Conservation (phyloP, 1,140 invertebrate species). For the Penaeus indicus region DNA sequence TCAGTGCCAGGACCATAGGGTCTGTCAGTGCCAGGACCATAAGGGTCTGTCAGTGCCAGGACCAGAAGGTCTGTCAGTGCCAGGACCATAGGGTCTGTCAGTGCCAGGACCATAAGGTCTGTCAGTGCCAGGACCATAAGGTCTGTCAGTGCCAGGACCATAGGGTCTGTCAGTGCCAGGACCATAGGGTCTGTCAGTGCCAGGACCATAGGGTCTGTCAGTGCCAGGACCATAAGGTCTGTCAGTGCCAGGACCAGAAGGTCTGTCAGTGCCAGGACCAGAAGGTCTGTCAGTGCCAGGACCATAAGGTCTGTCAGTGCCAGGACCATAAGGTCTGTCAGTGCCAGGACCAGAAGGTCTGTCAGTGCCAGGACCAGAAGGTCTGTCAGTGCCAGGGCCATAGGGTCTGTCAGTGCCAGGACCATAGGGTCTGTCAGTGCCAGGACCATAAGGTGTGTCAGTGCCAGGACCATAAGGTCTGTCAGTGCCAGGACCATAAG, state of each 20-base stretch:
- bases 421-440: no score
- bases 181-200: slow-evolving; percentile 4
- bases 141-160: slow-evolving; percentile 2
- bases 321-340: background rate
- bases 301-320: background rate
- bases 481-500: background rate
- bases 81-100: no score
- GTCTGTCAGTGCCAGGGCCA: no score
- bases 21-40: slow-evolving; percentile 12
- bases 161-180: slow-evolving; percentile 2
- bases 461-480: background rate
- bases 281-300: background rate
- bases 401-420: no score
- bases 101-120: no score
- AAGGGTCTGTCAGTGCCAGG: slow-evolving; percentile 27
- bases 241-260: slow-evolving; percentile 9
- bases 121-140: background rate
- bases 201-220: background rate
- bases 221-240: background rate
- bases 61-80: background rate
- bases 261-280: slow-evolving; percentile 18
- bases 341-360: no score
- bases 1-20: no score
- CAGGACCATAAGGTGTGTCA: no score
- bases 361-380: no score